Base-by-base conservation (phyloP, 1,140 invertebrate genomes). In the Odontomachus brunneus region DNA sequence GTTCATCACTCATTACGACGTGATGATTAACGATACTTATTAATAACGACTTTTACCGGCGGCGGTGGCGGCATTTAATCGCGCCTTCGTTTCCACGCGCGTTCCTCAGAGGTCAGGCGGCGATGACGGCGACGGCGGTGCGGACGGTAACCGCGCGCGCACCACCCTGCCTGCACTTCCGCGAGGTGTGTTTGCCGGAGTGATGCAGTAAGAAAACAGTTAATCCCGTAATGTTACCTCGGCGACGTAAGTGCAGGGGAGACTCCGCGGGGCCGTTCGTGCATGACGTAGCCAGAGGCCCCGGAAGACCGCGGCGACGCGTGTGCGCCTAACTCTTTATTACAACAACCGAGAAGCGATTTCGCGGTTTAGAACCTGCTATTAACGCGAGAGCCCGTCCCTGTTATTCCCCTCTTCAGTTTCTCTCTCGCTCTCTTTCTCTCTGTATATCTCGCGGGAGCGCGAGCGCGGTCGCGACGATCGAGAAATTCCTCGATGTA, bases 311-410 rank as follows among this genome's bases (percentile, higher is more conserved):
- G 2, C 17, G 75, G 33, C 33, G 75, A 78, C 75, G 29, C 29
- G 63, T 69, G 51, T 69, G 75, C 75, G 49, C 75, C 22, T 19
- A 57, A 33, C 63, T 78, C 75, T 78, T 69, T 78, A 78, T 78
- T 78, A 69, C 63, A 78, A 78, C 63, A 78, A 78, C 63, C 75
- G 63, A 78, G 75, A 78, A 44, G 75, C 75, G 75, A 78, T 78
- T 69, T 78, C 63, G 75, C 75, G 75, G 75, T 69, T 78, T 78
- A 67, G 51, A 78, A 69, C 63, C 75, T 78, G 63, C 63, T 78
- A 78, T 78, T 78, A 78, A 78, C 62, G 63, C 63, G 49, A 69
- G 75, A 33, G 5, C 29, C 17, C 75, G 15, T 44, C 65, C 44
- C 73, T n/a, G n/a, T n/a, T n/a, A n/a, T n/a, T n/a, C n/a, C n/a